Base-by-base conservation (phyloP, 1,140 invertebrate species). In the Conopomorpha cramerella region DNA sequence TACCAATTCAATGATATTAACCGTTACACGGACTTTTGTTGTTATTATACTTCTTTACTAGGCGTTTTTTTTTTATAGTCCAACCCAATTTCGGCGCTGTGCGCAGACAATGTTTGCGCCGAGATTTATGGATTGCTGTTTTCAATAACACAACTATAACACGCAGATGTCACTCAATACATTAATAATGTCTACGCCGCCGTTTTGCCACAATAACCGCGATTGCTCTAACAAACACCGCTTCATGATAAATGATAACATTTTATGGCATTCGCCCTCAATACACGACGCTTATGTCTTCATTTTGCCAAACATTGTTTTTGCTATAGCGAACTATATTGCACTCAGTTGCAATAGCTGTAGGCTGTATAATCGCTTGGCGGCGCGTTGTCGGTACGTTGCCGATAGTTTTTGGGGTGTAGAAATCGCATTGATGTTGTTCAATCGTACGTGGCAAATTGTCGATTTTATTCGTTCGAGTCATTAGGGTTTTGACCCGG, bases 401-500 rank as follows among this genome's bases (percentile, higher is more conserved):
- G 49, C 40, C 34, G 46, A 44, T 47, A 27, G 44, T 44, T 32
- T 41, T 37, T 55, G 45, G 64, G 62, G 62, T 51, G 51, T 56
- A 50, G 34, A 55, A 49, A 56, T 55, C 38, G 54, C 51, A 72
- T 72, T 67, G 61, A 67, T 55, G 41, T 32, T 52, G 62, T 47
- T 65, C 65, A 72, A 72, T 72, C 62, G 67, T 37, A 67, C 59
- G 67, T 53, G 67, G 52, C 58, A 67, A 72, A 72, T 72, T 63
- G 67, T 65, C 63, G 63, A n/a, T n/a, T n/a, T n/a, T n/a, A n/a
- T n/a, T n/a, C n/a, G n/a, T n/a, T n/a, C n/a, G n/a, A n/a, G n/a
- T n/a, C n/a, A n/a, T n/a, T n/a, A n/a, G n/a, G n/a, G n/a, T n/a
- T n/a, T n/a, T n/a, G n/a, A n/a, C n/a, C n/a, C n/a, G n/a, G n/a